phyloP scores from a whole-genome alignment of 2,797 vertebrate species.

The Serranus cabrilla region DNA sequence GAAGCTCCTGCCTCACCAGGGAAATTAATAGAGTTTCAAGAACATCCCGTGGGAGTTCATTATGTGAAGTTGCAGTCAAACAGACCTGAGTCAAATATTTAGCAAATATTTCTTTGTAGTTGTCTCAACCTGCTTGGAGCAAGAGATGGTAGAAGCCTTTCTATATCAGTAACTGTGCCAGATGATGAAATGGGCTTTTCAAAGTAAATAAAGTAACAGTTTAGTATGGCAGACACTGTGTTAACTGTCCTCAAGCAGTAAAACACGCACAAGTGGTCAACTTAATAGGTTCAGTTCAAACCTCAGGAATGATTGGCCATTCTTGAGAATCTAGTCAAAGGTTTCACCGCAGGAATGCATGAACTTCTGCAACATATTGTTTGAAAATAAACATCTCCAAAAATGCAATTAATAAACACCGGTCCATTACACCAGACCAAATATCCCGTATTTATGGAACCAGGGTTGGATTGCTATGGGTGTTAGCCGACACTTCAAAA shows the following conservation, averaged over 20 bases:
- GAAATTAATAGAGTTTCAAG: constrained; percentile 50
- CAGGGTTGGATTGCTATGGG: constrained; percentile 44
- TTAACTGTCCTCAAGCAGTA: neutral
- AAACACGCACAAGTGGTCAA: no score
- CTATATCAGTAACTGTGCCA: neutral
- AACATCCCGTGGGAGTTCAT: constrained; percentile 23
- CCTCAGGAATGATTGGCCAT: no score
- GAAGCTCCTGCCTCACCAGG: constrained; percentile 28
- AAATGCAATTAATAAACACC: constrained; percentile 67
- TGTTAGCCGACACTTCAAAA: constrained; percentile 69
- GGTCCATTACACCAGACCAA: constrained; percentile 51
- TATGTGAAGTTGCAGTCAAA: constrained; percentile 28
- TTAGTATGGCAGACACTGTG: constrained; percentile 5
- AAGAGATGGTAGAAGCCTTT: constrained; percentile 2
- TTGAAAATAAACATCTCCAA: constrained; percentile 56
- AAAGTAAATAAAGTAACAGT: constrained; percentile 15
- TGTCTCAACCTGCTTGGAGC: constrained; percentile 24
- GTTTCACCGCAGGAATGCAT: no score
- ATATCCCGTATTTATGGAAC: constrained; percentile 69
- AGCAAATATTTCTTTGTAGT: constrained; percentile 15
- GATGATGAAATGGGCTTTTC: constrained; percentile 10
- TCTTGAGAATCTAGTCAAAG: no score
- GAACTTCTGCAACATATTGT: no score
- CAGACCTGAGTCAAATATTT: constrained; percentile 29
- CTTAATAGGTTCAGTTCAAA: no score